These are phyloP conservation scores for Micoletzkya japonica DNA, from an alignment of 2,888 invertebrate genomes.

Conservation along the genomic window DNA sequence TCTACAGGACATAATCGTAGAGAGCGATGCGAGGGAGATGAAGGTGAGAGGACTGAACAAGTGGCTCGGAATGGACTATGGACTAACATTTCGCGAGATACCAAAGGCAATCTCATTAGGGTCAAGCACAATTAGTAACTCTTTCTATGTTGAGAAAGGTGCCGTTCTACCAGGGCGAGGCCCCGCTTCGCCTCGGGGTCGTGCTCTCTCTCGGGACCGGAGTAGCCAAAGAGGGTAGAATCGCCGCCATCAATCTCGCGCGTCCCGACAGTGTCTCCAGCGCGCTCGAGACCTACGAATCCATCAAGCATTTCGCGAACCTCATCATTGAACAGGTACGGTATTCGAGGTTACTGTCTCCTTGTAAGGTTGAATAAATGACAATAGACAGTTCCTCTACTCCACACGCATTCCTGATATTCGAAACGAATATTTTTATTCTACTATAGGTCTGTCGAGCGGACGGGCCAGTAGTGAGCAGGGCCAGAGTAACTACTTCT, in stretches of 20 bases:
- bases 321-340: conserved; percentile 22
- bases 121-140: too few species aligned
- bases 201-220: conserved; percentile 27
- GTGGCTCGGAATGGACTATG: too few species aligned
- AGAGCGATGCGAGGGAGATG: conserved; percentile 27
- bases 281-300: conserved; percentile 7
- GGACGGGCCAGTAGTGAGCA: conserved; percentile 19
- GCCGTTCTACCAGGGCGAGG: conserved; percentile 4
- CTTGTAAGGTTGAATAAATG: too few species aligned
- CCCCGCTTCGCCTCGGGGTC: conserved; percentile 1
- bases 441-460: conserved; percentile 21
- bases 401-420: too few species aligned
- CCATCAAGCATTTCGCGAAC: conserved; percentile 27
- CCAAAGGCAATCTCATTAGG: too few species aligned
- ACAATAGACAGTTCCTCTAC: not conserved
- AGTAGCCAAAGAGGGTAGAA: not conserved
- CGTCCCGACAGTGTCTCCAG: conserved; percentile 9
- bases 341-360: too few species aligned
- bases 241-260: conserved; percentile 8
- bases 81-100: too few species aligned
- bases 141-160: too few species aligned
- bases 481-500: conserved; percentile 10
- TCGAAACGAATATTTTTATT: too few species aligned
- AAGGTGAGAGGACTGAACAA: not conserved
- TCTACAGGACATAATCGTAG: conserved; percentile 10